Conservation (phyloP, 2,797 vertebrate species). For the Scomberomorus guttatus region DNA sequence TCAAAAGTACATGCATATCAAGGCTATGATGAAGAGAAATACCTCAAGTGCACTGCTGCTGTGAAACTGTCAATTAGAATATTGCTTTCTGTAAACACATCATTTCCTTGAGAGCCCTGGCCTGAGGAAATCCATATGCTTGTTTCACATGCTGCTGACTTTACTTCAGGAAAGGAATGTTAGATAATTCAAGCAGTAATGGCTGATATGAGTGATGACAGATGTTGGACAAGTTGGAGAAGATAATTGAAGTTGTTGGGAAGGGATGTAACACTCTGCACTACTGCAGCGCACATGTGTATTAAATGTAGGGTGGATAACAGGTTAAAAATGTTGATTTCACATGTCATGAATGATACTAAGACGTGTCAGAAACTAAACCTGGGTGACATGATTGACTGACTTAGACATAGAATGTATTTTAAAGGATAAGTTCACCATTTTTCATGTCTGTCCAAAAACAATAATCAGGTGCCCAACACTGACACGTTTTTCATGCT, state of each 20-base stretch:
- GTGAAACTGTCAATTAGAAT: slow-evolving; percentile 50
- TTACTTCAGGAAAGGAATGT: slow-evolving; percentile 15
- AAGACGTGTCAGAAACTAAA: neutral
- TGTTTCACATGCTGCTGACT: slow-evolving; percentile 34
- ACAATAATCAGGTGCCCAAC: no score
- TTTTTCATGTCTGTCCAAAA: no score
- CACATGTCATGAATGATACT: neutral
- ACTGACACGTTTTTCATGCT: no score
- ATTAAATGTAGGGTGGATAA: neutral
- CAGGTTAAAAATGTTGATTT: neutral
- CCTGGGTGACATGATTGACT: neutral
- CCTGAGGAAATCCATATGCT: slow-evolving; percentile 7
- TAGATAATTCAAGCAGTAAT: slow-evolving; percentile 22
- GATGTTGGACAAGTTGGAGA: slow-evolving; percentile 30
- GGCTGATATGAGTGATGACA: slow-evolving; percentile 46
- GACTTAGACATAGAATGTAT: neutral
- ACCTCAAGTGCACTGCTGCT: slow-evolving; percentile 11
- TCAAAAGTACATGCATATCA: slow-evolving; percentile 18
- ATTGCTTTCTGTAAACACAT: slow-evolving; percentile 54
- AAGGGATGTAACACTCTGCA: slow-evolving; percentile 4
- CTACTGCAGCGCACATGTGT: slow-evolving; percentile 6
- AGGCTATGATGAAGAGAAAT: slow-evolving; percentile 41
- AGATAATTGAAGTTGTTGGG: neutral
- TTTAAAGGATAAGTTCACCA: no score
- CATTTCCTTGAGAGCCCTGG: slow-evolving; percentile 21